A percentile compares a stretch with the other conserved stretches of the same genome.
Evolutionary conservation across 2,797 vertebrate genomes (phyloP).

Genomic region (Myoxocephalus aenaeus): DNA sequence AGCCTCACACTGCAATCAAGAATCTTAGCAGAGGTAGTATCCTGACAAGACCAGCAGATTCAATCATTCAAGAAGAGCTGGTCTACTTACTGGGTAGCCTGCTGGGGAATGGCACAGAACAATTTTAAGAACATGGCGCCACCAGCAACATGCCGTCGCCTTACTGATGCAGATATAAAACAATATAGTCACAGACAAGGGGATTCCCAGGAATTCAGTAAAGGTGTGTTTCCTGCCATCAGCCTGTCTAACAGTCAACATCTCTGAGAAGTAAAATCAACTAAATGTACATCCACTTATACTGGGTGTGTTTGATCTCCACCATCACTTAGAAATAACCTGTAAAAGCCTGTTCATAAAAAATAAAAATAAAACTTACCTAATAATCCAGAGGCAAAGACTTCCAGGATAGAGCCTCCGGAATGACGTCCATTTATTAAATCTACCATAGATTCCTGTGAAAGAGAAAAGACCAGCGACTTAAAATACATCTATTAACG

Average conservation of each 20-base stretch:
- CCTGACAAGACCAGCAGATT: background rate
- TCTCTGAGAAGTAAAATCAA: background rate
- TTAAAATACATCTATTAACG: background rate
- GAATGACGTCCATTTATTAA: constrained; percentile 25
- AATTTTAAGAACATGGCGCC: too few relatives aligned
- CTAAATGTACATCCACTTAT: background rate
- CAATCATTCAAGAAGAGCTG: background rate
- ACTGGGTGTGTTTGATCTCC: background rate
- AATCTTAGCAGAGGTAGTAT: background rate
- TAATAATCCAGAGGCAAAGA: constrained; percentile 31
- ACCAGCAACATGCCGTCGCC: background rate
- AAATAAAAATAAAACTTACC: constrained; percentile 56
- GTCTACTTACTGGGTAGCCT: too few relatives aligned
- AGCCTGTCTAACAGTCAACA: background rate
- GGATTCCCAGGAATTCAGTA: background rate
- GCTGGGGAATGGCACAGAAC: too few relatives aligned
- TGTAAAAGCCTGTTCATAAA: background rate
- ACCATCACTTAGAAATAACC: background rate
- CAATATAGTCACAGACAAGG: background rate
- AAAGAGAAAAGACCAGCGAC: background rate
- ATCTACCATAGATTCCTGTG: constrained; percentile 73
- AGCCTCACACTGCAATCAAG: too few relatives aligned
- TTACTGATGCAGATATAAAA: background rate
- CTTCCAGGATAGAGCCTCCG: constrained; percentile 32
- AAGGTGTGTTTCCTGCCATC: background rate